Evolutionary conservation across 1,140 invertebrate genomes (phyloP), one percentile per base, ranked within the genome.

Genomic region (Pseudomyrmex cubaensis): DNA sequence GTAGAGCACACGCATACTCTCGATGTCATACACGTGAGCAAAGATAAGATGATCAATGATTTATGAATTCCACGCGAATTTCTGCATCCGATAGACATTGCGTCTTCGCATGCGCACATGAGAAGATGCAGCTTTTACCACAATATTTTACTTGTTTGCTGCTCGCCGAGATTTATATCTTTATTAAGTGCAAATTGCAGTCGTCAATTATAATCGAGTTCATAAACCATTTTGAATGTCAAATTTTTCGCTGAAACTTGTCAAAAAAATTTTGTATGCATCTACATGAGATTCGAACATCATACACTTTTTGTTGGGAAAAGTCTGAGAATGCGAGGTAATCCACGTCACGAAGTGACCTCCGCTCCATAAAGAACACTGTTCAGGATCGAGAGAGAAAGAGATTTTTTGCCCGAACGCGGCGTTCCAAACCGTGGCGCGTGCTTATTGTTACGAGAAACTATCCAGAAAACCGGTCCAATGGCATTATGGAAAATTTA

Each of bases 401-500:
- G 64, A 69, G n/a, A 73, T 78, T 78, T 77, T 86, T 82, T 82
- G 17, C 12, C 9, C 22, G 13, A 44, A 44, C 17, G 35, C 35
- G 35, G 9, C 22, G 56, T 63, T 48, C 20, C 66, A 59, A 25
- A 20, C 3, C 2, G 44, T 22, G 57, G 50, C 17, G 44, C 52
- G 83, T 66, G 59, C 54, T 15, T 50, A 64, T 62, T 75, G 84
- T 86, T 85, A 74, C 54, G 62, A 69, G 76, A 20, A 73, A 69
- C 63, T 59, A 64, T 82, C 63, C 25, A 54, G 72, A 50, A 59
- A 86, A 86, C 76, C 85, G 84, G 75, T 87, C 52, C 22, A 75
- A 59, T 46, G 46, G 70, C 82, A 82, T 82, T 85, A 82, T 44
- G 44, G 56, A 52, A 59, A 75, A 82, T 87, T 85, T 85, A 85